Conservation (phyloP, 2,113 vertebrate genomes). For the Chinchilla lanigera region DNA sequence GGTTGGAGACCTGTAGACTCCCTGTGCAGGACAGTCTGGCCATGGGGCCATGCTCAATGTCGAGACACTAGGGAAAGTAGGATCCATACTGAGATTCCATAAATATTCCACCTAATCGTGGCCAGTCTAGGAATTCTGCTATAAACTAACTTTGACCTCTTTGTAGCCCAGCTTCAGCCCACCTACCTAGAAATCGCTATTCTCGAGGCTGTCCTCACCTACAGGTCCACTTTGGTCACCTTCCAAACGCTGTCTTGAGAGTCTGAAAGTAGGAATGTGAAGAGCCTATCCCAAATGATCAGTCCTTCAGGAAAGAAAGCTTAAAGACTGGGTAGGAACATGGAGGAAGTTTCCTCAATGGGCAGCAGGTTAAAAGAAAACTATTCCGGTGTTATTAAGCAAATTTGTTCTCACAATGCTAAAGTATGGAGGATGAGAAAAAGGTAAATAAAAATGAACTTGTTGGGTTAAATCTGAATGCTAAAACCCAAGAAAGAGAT, state of each 20-base stretch:
- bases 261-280: neutral
- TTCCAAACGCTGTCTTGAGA: neutral
- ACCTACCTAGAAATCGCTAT: neutral
- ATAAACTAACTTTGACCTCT: neutral
- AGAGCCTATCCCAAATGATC: neutral
- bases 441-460: slow-evolving; percentile 38
- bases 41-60: neutral
- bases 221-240: neutral
- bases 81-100: neutral
- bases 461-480: neutral
- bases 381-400: neutral
- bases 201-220: neutral
- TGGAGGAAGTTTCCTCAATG: neutral
- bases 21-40: neutral
- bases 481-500: neutral
- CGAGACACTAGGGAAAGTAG: neutral
- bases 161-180: neutral
- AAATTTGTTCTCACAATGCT: neutral
- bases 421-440: neutral
- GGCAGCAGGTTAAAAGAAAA: neutral
- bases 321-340: neutral
- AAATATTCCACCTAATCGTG: neutral
- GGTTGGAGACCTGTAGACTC: neutral
- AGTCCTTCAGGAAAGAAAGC: neutral
- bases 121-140: neutral